A percentile compares a stretch with the other conserved stretches of the same genome.
Conservation (phyloP, 2,113 vertebrate genomes). For the Heterotis niloticus region DNA sequence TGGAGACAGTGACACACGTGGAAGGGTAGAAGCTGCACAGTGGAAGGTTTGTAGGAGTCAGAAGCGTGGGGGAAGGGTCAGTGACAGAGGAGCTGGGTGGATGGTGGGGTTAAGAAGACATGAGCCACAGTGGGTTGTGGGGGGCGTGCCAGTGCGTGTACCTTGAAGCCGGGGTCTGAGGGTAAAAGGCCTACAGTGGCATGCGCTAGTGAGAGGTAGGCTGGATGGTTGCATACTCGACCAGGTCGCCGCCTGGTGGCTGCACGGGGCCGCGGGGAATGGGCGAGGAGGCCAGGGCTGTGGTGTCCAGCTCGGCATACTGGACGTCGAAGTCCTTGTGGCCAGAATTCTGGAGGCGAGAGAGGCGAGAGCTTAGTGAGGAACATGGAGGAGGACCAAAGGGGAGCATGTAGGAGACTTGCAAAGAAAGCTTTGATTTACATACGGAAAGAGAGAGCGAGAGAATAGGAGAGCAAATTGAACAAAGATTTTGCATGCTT, state of each 20-base stretch:
- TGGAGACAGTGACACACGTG: slow-evolving; percentile 26
- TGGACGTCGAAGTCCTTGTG: slow-evolving; percentile 82
- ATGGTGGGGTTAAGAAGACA: slow-evolving; percentile 23
- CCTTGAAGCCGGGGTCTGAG: slow-evolving; percentile 80
- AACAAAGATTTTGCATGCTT: neutral
- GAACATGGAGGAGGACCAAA: slow-evolving; percentile 30
- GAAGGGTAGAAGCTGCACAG: slow-evolving; percentile 10
- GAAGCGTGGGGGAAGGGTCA: slow-evolving; percentile 22
- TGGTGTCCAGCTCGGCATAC: slow-evolving; percentile 88
- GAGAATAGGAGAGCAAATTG: neutral
- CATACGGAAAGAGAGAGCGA: neutral
- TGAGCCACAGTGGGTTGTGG: neutral
- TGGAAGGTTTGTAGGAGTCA: neutral
- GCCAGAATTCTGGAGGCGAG: slow-evolving; percentile 80
- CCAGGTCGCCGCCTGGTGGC: slow-evolving; percentile 77
- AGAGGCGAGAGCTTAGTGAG: slow-evolving; percentile 66
- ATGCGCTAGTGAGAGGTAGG: slow-evolving; percentile 80
- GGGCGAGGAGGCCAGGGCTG: slow-evolving; percentile 78
- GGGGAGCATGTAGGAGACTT: slow-evolving; percentile 16
- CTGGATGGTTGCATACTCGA: slow-evolving; percentile 94
- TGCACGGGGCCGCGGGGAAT: slow-evolving; percentile 70
- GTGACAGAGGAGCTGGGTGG: slow-evolving; percentile 39
- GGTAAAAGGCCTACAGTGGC: slow-evolving; percentile 74
- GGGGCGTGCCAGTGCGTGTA: slow-evolving; percentile 62
- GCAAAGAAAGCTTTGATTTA: neutral